These are phyloP conservation scores for Lordiphosa stackelbergi DNA, from an alignment of 1,140 invertebrate genomes.

Conservation along the genomic window DNA sequence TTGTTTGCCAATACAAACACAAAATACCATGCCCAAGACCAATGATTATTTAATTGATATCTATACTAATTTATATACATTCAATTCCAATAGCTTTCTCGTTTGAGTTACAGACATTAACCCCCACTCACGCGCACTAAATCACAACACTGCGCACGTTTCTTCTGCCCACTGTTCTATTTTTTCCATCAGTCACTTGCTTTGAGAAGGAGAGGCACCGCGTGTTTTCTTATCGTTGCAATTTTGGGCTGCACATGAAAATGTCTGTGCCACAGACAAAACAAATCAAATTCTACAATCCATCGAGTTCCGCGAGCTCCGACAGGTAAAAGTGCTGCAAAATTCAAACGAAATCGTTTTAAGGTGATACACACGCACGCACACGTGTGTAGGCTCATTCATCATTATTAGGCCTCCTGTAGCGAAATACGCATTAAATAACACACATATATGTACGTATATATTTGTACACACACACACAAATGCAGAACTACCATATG, in stretches of 20 bases:
- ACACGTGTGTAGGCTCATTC: slow-evolving; percentile 34
- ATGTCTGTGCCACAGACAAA: slow-evolving; percentile 68
- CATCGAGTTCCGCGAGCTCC: slow-evolving; percentile 89
- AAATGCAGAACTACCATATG: slow-evolving; percentile 31
- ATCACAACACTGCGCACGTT: slow-evolving; percentile 27
- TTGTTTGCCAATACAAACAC: too few relatives aligned
- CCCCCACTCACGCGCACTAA: too few relatives aligned
- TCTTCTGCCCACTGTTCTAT: slow-evolving; percentile 1
- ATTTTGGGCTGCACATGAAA: slow-evolving; percentile 37
- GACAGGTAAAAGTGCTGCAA: slow-evolving; percentile 82
- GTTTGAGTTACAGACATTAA: too few relatives aligned
- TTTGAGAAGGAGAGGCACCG: slow-evolving; percentile 48
- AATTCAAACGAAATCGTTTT: slow-evolving; percentile 42
- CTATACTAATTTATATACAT: too few relatives aligned
- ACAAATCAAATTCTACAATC: slow-evolving; percentile 80
- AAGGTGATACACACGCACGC: slow-evolving; percentile 32
- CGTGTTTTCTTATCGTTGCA: slow-evolving; percentile 57
- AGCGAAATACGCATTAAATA: slow-evolving; percentile 37
- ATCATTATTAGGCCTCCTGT: slow-evolving; percentile 21
- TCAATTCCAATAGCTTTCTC: too few relatives aligned
- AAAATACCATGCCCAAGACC: too few relatives aligned
- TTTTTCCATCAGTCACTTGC: slow-evolving; percentile 31
- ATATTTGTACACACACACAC: slow-evolving; percentile 13
- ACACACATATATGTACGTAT: slow-evolving; percentile 31
- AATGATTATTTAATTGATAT: too few relatives aligned